Evolutionary conservation across 2,888 invertebrate species (phyloP), one percentile per base, ranked within the genome.

Genomic region (Laothoe populi): DNA sequence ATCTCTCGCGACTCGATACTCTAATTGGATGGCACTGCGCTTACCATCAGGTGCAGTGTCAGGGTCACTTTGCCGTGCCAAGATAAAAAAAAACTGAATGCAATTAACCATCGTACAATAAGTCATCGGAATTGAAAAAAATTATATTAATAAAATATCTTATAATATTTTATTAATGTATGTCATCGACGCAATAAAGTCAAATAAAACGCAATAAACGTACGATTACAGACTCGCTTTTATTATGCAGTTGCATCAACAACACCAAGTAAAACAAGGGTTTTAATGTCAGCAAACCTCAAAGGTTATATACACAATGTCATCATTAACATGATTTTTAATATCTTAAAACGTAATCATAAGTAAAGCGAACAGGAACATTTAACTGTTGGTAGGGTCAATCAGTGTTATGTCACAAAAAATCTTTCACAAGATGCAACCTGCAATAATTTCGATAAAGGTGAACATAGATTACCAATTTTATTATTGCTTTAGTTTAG

Each of bases 231-330:
- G 35, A 53, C 16, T 16, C 53, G 35, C 19, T 35, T 53, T 53
- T 35, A 35, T 35, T 38, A 13, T 38, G 48, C 19, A 4, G 46
- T 46, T 53, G 21, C 53, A 35, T 35, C 53, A 53, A 35, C 19
- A 19, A 19, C 35, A 31, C 35, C 31, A 53, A 35, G 35, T 35
- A 53, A 49, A 49, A 53, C 53, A 53, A 53, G 53, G 53, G 53
- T 4, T 53, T 44, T 53, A 53, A 53, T 53, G 53, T 35, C 53
- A 53, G 31, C 10, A 35, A 16, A 35, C 10, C 11, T 53, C 19
- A 53, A 53, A 53, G 53, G 53, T 53, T 19, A 11, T 19, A 4
- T 16, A 53, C 24, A 48, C 49, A 49, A 49, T 49, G 31, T 59
- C 40, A 31, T 53, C 35, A 53, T 35, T 35, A 53, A 31, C 53